Conservation (phyloP, 2,888 invertebrate genomes). For the Brachypterus glaber region DNA sequence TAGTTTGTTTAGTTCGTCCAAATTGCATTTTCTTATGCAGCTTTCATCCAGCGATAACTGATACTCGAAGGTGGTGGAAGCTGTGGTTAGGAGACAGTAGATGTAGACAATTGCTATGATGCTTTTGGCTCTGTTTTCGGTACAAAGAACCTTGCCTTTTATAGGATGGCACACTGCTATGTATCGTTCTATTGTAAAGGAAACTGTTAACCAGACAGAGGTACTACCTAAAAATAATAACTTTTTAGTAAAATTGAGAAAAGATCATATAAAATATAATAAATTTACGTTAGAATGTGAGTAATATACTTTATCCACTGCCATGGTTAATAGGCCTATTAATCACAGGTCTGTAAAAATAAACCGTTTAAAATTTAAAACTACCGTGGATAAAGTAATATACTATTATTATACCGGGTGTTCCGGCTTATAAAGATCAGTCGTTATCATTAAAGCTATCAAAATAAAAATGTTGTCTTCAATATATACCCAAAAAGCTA, state of each 20-base stretch:
- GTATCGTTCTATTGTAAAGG: conserved; percentile 67
- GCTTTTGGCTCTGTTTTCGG: conserved; percentile 57
- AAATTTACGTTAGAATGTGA: neutral
- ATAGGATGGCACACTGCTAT: conserved; percentile 68
- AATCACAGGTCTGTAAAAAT: too few relatives aligned
- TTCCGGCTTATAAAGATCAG: too few relatives aligned
- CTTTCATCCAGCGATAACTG: conserved; percentile 37
- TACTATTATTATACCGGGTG: too few relatives aligned
- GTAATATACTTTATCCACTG: too few relatives aligned
- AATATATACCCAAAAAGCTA: too few relatives aligned
- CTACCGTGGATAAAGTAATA: too few relatives aligned
- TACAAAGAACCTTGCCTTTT: conserved; percentile 58
- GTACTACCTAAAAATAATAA: conserved; percentile 45
- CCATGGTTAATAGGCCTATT: too few relatives aligned
- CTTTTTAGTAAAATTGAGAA: too few relatives aligned
- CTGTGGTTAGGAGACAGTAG: conserved; percentile 52
- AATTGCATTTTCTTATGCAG: conserved; percentile 24
- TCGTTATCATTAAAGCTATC: too few relatives aligned
- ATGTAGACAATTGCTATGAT: conserved; percentile 51
- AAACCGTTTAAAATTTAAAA: too few relatives aligned
- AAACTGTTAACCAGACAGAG: conserved; percentile 65
- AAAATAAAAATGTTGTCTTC: too few relatives aligned
- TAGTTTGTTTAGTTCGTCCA: conserved; percentile 14
- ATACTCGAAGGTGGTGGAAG: conserved; percentile 59
- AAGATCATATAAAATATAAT: neutral